Percentiles rank a stretch among this genome's conserved stretches.
Evolutionary conservation across 2,113 vertebrate genomes (phyloP).

Genomic region (Aix galericulata): DNA sequence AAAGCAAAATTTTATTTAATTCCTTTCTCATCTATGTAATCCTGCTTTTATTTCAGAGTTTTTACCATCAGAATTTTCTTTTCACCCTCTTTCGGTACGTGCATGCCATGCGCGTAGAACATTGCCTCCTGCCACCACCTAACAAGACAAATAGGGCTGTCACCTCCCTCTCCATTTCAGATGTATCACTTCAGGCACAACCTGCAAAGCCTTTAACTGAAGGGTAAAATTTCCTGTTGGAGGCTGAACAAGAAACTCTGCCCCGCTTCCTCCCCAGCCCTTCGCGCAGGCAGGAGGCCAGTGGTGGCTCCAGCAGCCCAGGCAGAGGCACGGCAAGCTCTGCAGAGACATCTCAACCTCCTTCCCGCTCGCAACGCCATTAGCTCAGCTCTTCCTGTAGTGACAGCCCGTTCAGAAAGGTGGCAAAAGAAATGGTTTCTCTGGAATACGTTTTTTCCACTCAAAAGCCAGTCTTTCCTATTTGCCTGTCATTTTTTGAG

Average conservation of each 20-base stretch:
- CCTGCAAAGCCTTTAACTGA: neutral
- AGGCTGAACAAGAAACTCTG: neutral
- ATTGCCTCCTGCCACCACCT: neutral
- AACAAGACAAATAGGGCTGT: neutral
- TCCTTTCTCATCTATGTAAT: neutral
- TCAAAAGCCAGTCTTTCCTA: neutral
- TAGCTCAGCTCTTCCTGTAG: neutral
- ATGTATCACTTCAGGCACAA: neutral
- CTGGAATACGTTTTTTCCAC: neutral
- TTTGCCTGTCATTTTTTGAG: neutral
- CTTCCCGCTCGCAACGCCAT: neutral
- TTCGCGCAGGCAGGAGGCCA: neutral
- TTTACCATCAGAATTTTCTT: neutral
- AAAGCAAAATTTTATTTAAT: neutral
- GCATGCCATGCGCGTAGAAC: neutral
- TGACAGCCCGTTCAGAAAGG: neutral
- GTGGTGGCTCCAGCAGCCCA: neutral
- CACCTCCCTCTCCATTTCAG: neutral
- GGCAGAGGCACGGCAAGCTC: neutral
- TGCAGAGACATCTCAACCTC: neutral
- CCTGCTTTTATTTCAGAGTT: neutral
- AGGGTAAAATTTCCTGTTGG: slow-evolving; percentile 17
- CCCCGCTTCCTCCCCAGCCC: neutral
- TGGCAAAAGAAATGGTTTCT: neutral
- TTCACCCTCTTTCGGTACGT: neutral